Conservation (phyloP, 2,888 invertebrate genomes). For the Tillus elongatus region DNA sequence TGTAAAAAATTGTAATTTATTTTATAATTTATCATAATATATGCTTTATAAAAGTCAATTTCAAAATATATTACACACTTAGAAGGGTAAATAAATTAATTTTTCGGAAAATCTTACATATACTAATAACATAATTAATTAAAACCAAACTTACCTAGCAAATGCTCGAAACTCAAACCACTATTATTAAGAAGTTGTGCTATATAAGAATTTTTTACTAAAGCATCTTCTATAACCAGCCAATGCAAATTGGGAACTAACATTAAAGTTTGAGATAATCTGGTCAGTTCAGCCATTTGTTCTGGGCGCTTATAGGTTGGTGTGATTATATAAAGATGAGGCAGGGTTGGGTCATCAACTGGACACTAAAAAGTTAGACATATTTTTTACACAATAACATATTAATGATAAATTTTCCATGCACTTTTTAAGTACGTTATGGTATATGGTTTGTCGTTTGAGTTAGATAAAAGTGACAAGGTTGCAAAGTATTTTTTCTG, state of each 20-base stretch:
- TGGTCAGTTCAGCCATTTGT: constrained; percentile 73
- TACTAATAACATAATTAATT: not conserved
- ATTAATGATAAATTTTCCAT: too few relatives aligned
- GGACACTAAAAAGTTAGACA: not conserved
- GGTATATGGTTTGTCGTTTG: too few relatives aligned
- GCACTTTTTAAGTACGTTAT: too few relatives aligned
- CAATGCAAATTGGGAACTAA: constrained; percentile 83
- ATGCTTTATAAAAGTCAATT: too few relatives aligned
- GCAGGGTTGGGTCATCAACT: constrained; percentile 25
- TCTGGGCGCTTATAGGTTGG: constrained; percentile 67
- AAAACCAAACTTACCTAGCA: constrained; percentile 41
- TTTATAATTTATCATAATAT: too few relatives aligned
- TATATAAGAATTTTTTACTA: constrained; percentile 60
- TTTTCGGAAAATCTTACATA: too few relatives aligned
- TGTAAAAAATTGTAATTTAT: too few relatives aligned
- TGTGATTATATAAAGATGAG: constrained; percentile 59
- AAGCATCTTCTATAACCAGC: constrained; percentile 86
- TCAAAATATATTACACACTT: too few relatives aligned
- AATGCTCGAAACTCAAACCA: constrained; percentile 57
- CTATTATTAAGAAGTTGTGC: constrained; percentile 59
- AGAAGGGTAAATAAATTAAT: too few relatives aligned
- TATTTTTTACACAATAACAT: not conserved
- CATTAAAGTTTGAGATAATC: constrained; percentile 79
- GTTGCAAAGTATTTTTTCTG: too few relatives aligned
- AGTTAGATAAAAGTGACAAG: too few relatives aligned